Evolutionary conservation across 2,113 vertebrate genomes (phyloP), one percentile per base, ranked within the genome.

Genomic region (Vanacampus margaritifer): DNA sequence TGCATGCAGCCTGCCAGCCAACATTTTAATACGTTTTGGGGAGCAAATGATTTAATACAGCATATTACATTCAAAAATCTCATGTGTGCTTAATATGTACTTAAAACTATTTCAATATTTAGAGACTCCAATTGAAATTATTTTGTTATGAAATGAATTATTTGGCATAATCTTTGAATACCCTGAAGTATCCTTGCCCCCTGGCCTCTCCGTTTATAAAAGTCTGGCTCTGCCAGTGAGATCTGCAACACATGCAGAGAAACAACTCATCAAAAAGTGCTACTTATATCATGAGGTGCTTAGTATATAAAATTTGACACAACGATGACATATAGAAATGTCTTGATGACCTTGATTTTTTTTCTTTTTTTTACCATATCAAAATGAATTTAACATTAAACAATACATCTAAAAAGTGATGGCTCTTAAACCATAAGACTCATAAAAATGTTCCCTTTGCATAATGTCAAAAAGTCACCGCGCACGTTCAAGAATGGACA

Each of bases 371-470:
- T 17, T 72, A 57, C 2, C 69, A 57, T 48, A 43, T 73, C 57
- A 74, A 46, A 67, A 82, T 65, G 50, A 51, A 67, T 39, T 43
- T 72, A 19, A 72, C 75, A 67, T 65, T 67, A 78, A 71, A 79
- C 24, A 61, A 70, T 69, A 73, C 24, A 74, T 64, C 75, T 77
- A 50, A 69, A 71, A 73, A 63, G 50, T 23, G 4, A 16, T 24
- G 76, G 54, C 76, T 73, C 59, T 63, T 53, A 72, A 72, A 12
- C 46, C 58, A n/a, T 14, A 65, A 72, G 35, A 72, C 48, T 81
- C 53, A 72, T 68, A 56, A 73, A 64, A 76, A 53, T 0, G 37
- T 53, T 85, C 78, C 84, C 82, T 80, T 84, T 85, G 74, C 21
- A 62, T 70, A 26, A 72, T 28, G 28, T 9, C 19, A 67, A 53